phyloP scores from a whole-genome alignment of 2,113 vertebrate genomes.

The Otus sunia region DNA sequence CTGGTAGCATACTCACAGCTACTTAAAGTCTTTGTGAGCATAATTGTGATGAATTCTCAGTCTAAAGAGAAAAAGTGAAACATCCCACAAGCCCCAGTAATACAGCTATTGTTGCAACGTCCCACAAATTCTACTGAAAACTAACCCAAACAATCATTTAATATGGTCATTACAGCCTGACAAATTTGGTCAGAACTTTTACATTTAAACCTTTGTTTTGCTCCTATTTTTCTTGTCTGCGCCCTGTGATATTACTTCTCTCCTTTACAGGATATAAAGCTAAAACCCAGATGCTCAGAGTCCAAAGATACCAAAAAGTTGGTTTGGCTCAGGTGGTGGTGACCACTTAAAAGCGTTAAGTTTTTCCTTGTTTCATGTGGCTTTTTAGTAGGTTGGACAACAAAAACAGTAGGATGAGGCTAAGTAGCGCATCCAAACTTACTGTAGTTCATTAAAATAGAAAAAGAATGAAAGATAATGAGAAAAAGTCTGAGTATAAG shows the following conservation, averaged over 20 bases:
- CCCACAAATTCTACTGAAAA: constrained; percentile 34
- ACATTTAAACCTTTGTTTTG: constrained; percentile 29
- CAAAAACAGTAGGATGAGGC: constrained; percentile 37
- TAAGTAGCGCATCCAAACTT: background rate
- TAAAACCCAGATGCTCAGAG: constrained; percentile 52
- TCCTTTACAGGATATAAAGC: constrained; percentile 35
- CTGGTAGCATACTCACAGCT: background rate
- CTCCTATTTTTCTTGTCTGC: constrained; percentile 56
- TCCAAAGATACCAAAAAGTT: constrained; percentile 61
- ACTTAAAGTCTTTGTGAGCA: background rate
- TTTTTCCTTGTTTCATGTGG: constrained; percentile 67
- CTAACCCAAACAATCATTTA: constrained; percentile 10
- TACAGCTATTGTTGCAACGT: background rate
- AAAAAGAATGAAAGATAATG: background rate
- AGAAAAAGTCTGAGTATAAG: background rate
- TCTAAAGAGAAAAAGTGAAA: background rate
- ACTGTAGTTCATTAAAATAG: background rate
- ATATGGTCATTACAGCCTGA: constrained; percentile 29
- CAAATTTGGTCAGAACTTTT: constrained; percentile 35
- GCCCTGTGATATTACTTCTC: constrained; percentile 9
- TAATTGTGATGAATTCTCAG: background rate
- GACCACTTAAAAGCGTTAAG: constrained; percentile 60
- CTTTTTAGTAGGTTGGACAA: constrained; percentile 50
- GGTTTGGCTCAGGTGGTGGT: constrained; percentile 55
- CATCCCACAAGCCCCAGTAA: background rate